These are phyloP conservation scores for Drepana arcuata DNA, from an alignment of 1,140 invertebrate genomes.

Conservation along the genomic window DNA sequence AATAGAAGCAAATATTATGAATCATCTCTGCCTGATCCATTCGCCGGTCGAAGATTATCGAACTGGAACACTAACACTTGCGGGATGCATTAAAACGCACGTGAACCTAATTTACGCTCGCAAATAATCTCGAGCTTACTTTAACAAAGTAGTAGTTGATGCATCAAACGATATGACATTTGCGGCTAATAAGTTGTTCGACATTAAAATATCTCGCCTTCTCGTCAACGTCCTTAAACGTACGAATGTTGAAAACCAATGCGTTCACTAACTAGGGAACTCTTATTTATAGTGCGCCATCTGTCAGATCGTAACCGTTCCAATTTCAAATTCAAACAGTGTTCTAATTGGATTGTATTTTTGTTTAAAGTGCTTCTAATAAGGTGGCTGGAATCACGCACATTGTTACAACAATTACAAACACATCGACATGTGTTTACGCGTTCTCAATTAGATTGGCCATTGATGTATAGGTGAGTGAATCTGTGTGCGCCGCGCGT, in stretches of 20 bases:
- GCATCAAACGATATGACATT: slow-evolving; percentile 59
- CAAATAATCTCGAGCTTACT: slow-evolving; percentile 47
- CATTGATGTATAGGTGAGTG: slow-evolving; percentile 57
- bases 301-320: slow-evolving; percentile 63
- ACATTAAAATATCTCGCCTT: slow-evolving; percentile 42
- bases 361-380: slow-evolving; percentile 61
- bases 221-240: slow-evolving; percentile 26
- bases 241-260: slow-evolving; percentile 29
- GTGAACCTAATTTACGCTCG: slow-evolving; percentile 65
- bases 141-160: slow-evolving; percentile 60
- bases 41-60: slow-evolving; percentile 61
- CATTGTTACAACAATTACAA: slow-evolving; percentile 57
- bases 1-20: slow-evolving; percentile 65
- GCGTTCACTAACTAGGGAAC: slow-evolving; percentile 29
- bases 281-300: slow-evolving; percentile 66
- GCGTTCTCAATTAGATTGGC: slow-evolving; percentile 59
- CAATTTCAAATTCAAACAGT: slow-evolving; percentile 62
- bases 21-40: slow-evolving; percentile 60
- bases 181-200: slow-evolving; percentile 46
- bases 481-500: slow-evolving; percentile 32
- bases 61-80: slow-evolving; percentile 65
- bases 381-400: slow-evolving; percentile 51
- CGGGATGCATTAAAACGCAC: slow-evolving; percentile 66
- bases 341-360: slow-evolving; percentile 69
- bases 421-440: slow-evolving; percentile 61